These are phyloP conservation scores for Platerodrilus igneus DNA, from an alignment of 2,888 invertebrate genomes.

Conservation along the genomic window DNA sequence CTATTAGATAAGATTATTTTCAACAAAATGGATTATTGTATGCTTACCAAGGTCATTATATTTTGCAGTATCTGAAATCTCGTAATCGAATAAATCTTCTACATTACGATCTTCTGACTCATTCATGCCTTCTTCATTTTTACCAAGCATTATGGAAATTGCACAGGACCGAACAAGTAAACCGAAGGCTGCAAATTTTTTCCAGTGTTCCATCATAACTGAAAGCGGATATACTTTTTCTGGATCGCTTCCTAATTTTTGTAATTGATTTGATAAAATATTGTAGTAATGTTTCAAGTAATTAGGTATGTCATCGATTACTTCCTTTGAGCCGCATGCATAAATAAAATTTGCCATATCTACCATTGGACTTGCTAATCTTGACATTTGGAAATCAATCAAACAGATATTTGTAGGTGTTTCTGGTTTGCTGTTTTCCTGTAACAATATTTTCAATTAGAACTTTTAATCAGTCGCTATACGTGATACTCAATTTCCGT, in stretches of 20 bases:
- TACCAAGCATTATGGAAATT: conserved; percentile 19
- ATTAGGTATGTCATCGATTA: conserved; percentile 23
- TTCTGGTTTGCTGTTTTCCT: conserved; percentile 17
- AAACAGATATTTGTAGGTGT: conserved; percentile 30
- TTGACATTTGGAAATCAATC: conserved; percentile 34
- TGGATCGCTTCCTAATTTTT: conserved; percentile 29
- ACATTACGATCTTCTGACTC: neutral
- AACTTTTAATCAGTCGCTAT: conserved; percentile 22
- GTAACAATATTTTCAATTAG: conserved; percentile 12
- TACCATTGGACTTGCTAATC: conserved; percentile 26
- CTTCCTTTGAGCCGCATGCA: conserved; percentile 23
- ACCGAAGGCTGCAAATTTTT: conserved; percentile 16
- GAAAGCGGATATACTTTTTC: conserved; percentile 27
- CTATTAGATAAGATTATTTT: conserved; percentile 9
- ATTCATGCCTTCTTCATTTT: conserved; percentile 15
- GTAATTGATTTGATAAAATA: conserved; percentile 24
- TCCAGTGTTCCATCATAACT: conserved; percentile 16
- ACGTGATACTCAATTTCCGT: too few species aligned
- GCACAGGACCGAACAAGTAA: conserved; percentile 12
- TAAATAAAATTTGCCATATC: conserved; percentile 34
- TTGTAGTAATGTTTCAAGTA: conserved; percentile 32
- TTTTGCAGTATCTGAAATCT: conserved; percentile 4
- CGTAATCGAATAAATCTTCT: conserved; percentile 7
- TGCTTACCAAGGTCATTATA: conserved; percentile 9
- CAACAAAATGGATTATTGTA: conserved; percentile 11